Percentiles rank a stretch among this genome's conserved stretches.
These are phyloP conservation scores for Sarcophaga subvicina DNA, from an alignment of 2,888 invertebrate species.

Conservation along the genomic window DNA sequence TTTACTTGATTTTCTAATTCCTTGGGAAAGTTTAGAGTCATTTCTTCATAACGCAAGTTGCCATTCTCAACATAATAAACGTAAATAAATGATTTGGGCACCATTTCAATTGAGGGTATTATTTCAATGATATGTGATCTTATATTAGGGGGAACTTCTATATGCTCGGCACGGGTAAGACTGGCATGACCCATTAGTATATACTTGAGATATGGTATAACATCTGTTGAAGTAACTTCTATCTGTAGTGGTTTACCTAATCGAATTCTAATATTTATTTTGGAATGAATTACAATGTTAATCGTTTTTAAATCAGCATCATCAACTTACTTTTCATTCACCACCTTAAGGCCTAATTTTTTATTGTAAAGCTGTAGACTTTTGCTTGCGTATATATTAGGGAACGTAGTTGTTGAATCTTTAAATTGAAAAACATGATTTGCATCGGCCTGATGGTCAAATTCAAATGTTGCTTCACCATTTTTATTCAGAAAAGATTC, in stretches of 20 bases:
- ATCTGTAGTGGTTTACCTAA: constrained; percentile 25
- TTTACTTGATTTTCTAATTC: too few species aligned
- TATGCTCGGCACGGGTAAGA: constrained; percentile 16
- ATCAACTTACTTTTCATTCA: not conserved
- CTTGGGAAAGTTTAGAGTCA: too few species aligned
- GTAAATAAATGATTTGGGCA: not conserved
- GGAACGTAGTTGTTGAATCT: too few species aligned
- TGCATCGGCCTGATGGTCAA: constrained; percentile 79
- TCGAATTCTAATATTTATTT: not conserved
- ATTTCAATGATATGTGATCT: constrained; percentile 24
- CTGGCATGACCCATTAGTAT: constrained; percentile 28
- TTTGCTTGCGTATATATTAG: too few species aligned
- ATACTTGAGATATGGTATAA: constrained; percentile 39
- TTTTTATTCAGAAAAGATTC: too few species aligned
- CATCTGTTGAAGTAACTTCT: constrained; percentile 4
- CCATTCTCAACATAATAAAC: too few species aligned
- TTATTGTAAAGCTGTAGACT: too few species aligned
- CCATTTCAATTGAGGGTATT: constrained; percentile 34
- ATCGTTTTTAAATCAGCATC: not conserved
- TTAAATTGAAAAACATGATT: not conserved
- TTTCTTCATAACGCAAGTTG: too few species aligned
- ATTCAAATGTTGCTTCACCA: constrained; percentile 75
- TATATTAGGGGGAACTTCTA: constrained; percentile 19
- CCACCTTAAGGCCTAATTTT: not conserved
- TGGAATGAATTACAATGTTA: not conserved